Evolutionary conservation across 1,140 invertebrate genomes (phyloP).

Genomic region (Ruditapes philippinarum): DNA sequence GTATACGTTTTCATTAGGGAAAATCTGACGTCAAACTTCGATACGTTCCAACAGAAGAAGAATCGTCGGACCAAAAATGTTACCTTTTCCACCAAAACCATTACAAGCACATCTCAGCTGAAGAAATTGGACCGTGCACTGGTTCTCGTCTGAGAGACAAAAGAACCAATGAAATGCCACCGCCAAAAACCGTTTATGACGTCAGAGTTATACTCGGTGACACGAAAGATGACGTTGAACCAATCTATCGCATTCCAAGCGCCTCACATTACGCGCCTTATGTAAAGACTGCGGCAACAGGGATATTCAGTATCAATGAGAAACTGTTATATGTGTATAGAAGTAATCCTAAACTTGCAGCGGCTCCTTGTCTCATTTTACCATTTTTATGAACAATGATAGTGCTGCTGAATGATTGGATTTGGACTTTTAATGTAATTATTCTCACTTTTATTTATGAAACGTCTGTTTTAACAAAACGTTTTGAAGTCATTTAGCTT

Average conservation of each 20-base stretch:
- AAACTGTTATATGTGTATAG: not conserved
- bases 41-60: not conserved
- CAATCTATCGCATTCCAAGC: not conserved
- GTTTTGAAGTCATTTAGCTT: no score
- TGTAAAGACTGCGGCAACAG: not conserved
- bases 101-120: not conserved
- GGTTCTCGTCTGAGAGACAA: not conserved
- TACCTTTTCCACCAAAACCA: not conserved
- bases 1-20: not conserved
- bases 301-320: not conserved
- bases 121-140: not conserved
- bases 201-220: conserved; percentile 16
- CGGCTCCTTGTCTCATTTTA: not conserved
- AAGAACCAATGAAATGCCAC: not conserved
- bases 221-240: not conserved
- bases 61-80: not conserved
- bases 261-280: not conserved
- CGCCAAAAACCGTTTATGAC: not conserved
- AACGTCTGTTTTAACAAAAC: no score
- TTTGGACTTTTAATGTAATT: no score
- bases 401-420: no score
- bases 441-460: no score
- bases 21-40: not conserved
- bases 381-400: not conserved
- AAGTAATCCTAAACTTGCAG: not conserved